A percentile compares a stretch with the other conserved stretches of the same genome.
These are phyloP conservation scores for Crematogaster levior DNA, from an alignment of 2,888 invertebrate species.

Conservation along the genomic window DNA sequence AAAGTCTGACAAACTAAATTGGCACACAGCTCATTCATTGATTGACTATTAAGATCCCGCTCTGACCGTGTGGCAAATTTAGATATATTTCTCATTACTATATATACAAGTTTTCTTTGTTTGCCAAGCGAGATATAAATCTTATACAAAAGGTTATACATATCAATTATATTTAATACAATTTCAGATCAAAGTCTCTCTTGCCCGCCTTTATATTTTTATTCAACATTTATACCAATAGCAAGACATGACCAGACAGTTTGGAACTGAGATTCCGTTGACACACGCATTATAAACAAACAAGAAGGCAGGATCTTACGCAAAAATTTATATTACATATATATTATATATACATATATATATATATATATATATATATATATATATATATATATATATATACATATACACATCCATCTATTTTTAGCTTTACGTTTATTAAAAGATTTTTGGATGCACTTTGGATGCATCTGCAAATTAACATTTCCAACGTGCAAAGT, in stretches of 20 bases:
- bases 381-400: constrained; percentile 40
- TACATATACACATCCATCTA: neutral
- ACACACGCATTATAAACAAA: neutral
- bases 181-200: constrained; percentile 23
- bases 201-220: constrained; percentile 40
- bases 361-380: neutral
- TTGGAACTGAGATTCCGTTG: constrained; percentile 8
- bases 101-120: constrained; percentile 16
- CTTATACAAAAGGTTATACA: constrained; percentile 36
- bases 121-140: constrained; percentile 21
- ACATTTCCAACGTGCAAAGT: neutral
- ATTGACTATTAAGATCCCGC: too few species aligned
- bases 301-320: constrained; percentile 5
- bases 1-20: too few species aligned
- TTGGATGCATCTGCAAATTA: constrained; percentile 10
- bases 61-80: too few species aligned
- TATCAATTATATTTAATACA: constrained; percentile 45
- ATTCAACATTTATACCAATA: constrained; percentile 34
- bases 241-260: constrained; percentile 1
- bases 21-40: too few species aligned
- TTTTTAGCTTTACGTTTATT: constrained; percentile 43
- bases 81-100: too few species aligned
- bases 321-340: neutral
- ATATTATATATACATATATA: constrained; percentile 34
- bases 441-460: constrained; percentile 31